Conservation (phyloP, 2,888 invertebrate species). For the Cheilosia pagana region DNA sequence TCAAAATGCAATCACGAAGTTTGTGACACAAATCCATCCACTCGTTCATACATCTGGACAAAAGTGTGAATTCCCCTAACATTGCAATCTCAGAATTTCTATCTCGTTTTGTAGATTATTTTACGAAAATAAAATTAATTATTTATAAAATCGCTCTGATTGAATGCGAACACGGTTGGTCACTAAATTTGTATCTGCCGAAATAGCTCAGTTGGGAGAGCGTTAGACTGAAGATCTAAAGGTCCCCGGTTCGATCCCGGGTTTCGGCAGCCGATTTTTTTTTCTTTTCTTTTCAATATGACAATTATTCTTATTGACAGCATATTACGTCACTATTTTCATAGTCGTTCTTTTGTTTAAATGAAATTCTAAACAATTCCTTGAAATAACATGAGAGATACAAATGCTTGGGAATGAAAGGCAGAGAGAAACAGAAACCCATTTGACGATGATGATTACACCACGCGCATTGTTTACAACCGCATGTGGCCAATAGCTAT, state of each 20-base stretch:
- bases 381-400: constrained; percentile 2
- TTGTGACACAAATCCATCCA: no score
- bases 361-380: constrained; percentile 8
- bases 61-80: no score
- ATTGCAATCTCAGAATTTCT: no score
- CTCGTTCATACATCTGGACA: no score
- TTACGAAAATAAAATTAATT: no score
- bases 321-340: neutral
- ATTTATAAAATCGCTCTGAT: no score
- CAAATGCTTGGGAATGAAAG: neutral
- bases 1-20: no score
- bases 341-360: neutral
- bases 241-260: constrained; percentile 75
- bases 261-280: constrained; percentile 57
- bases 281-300: constrained; percentile 6
- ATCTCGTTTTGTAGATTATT: no score
- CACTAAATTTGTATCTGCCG: constrained; percentile 81
- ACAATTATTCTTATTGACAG: neutral
- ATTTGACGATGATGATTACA: neutral
- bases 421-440: neutral
- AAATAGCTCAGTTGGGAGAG: constrained; percentile 88
- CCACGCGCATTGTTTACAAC: constrained; percentile 6
- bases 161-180: neutral
- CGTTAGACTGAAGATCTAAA: constrained; percentile 75
- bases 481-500: constrained; percentile 9